These are phyloP conservation scores for Heliothis virescens DNA, from an alignment of 1,140 invertebrate genomes.

Conservation along the genomic window DNA sequence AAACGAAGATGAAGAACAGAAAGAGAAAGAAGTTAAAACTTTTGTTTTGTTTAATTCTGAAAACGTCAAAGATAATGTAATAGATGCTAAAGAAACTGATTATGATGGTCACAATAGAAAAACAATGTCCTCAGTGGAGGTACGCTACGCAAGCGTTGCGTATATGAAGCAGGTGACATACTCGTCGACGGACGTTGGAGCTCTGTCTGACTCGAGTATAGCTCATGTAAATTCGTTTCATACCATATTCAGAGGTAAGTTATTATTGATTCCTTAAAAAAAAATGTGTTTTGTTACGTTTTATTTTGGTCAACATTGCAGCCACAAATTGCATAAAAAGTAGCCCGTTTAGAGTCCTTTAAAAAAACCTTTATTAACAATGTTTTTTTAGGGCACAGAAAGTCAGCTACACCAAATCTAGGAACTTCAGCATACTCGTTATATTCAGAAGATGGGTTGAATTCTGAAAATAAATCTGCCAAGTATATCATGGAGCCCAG, in stretches of 20 bases:
- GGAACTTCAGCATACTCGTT: slow-evolving; percentile 71
- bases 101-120: slow-evolving; percentile 32
- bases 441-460: slow-evolving; percentile 52
- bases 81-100: neutral
- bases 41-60: slow-evolving; percentile 22
- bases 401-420: slow-evolving; percentile 71
- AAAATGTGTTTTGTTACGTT: neutral
- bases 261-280: neutral
- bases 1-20: neutral
- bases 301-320: neutral
- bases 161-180: slow-evolving; percentile 58
- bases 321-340: no score
- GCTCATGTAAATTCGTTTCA: slow-evolving; percentile 59
- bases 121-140: slow-evolving; percentile 62
- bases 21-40: neutral
- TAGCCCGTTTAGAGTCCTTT: no score
- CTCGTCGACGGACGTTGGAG: slow-evolving; percentile 57
- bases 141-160: slow-evolving; percentile 58
- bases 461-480: slow-evolving; percentile 47
- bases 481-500: slow-evolving; percentile 45
- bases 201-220: slow-evolving; percentile 31
- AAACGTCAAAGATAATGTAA: neutral
- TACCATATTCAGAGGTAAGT: slow-evolving; percentile 72
- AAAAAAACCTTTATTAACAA: neutral
- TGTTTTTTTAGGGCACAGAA: slow-evolving; percentile 63